Evolutionary conservation across 2,888 invertebrate species (phyloP).

Genomic region (Galerucella calmariensis): DNA sequence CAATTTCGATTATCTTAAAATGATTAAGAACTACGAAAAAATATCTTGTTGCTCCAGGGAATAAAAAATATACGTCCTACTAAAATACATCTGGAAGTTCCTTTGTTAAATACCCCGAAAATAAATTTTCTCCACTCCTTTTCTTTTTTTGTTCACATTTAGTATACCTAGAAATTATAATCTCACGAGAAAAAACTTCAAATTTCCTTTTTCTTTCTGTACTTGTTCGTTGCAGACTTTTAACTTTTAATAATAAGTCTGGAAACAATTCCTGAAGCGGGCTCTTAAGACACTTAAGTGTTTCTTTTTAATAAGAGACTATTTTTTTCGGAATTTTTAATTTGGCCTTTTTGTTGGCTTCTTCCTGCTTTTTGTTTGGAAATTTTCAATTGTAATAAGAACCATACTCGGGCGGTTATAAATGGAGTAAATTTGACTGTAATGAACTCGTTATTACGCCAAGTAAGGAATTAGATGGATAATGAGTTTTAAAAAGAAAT

Average conservation of each 20-base stretch:
- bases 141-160: constrained; percentile 24
- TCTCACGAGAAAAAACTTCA: constrained; percentile 19
- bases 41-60: not conserved
- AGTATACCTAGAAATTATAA: constrained; percentile 38
- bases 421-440: constrained; percentile 8
- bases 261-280: constrained; percentile 28
- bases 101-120: constrained; percentile 27
- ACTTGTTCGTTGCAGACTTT: constrained; percentile 29
- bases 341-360: constrained; percentile 14
- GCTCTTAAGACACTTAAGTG: constrained; percentile 28
- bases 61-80: not conserved
- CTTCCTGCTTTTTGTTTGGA: constrained; percentile 18
- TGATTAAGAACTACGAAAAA: not conserved
- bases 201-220: constrained; percentile 24
- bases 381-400: constrained; percentile 13
- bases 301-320: constrained; percentile 31
- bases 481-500: constrained; percentile 16
- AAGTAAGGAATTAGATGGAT: constrained; percentile 9
- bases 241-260: constrained; percentile 33
- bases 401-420: constrained; percentile 11
- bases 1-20: no score
- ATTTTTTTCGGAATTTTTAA: constrained; percentile 31
- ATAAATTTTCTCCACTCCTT: constrained; percentile 2
- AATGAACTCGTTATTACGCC: constrained; percentile 15
- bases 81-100: constrained; percentile 21